Base-by-base conservation (phyloP, 2,113 vertebrate genomes). In the Climacteris rufus region DNA sequence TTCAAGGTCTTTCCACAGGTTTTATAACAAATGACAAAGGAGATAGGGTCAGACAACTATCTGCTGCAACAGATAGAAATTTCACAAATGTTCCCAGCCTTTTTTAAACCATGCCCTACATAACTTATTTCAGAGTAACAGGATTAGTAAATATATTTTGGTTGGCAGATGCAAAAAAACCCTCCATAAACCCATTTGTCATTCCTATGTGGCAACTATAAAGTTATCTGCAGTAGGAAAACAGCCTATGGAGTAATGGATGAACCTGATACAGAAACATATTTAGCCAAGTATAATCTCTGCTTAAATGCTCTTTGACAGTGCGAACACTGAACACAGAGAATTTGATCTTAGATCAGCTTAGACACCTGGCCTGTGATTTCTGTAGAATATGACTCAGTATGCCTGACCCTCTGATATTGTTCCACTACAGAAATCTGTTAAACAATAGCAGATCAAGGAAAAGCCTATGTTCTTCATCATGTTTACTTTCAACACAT, bases 11-110 rank as follows among this genome's bases (percentile, higher is more conserved):
- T 93, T 93, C 20, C 30, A 59, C 7, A 42, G 25, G 7, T 87
- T 91, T 87, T 89, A 30, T 74, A 74, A 95, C 20, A 84, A 90
- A 93, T 90, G n/a, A 49, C 50, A 66, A 78, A 81, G 7, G 9
- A 89, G 45, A 87, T 69, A 70, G 40, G 81, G 40, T 77, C 77
- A 94, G 92, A 89, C 54, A 91, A 91, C n/a, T n/a, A n/a, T n/a
- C n/a, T 87, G 22, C 74, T 89, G 20, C 35, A 87, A 81, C 15
- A 78, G 50, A 91, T 23, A 89, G 54, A 45, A 94, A 83, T 81
- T 70, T 74, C 77, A 84, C 40, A 74, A 87, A 81, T 57, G 19
- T 84, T 78, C 35, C 31, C 12, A 91, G 52, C 24, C 40, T 74
- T 83, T 83, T 83, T 77, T 3, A 81, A 94, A 93, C 76, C 0